Percentiles rank a stretch among this genome's conserved stretches.
phyloP scores from a whole-genome alignment of 2,113 vertebrate genomes.

The Sciurus niger region DNA sequence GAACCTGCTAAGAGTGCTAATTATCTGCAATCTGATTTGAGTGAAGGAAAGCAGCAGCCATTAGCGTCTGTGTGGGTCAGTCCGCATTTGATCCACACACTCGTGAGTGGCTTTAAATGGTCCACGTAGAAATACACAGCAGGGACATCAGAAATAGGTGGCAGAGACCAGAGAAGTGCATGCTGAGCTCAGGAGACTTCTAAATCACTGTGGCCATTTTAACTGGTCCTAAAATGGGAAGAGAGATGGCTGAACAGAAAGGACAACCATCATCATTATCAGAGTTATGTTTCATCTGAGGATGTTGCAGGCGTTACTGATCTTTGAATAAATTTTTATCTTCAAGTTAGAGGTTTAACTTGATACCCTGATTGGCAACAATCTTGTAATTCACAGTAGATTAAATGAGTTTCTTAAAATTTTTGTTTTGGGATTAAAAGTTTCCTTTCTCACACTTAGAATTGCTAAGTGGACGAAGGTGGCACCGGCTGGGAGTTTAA shows the following conservation, averaged over 20 bases:
- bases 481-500: neutral
- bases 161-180: neutral
- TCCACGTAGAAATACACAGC: neutral
- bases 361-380: neutral
- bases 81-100: neutral
- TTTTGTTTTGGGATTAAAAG: neutral
- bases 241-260: neutral
- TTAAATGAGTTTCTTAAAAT: neutral
- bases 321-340: neutral
- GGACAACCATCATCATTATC: neutral
- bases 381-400: neutral
- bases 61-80: neutral
- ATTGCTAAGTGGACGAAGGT: neutral
- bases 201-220: neutral
- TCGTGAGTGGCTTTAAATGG: neutral
- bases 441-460: neutral
- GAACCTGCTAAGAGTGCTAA: neutral
- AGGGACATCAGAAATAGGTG: neutral
- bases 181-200: neutral
- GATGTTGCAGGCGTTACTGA: neutral
- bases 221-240: neutral
- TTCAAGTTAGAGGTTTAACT: neutral
- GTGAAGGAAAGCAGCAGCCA: neutral
- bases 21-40: neutral
- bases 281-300: neutral